Base-by-base conservation (phyloP, 2,888 invertebrate species). In the Timandra comae region DNA sequence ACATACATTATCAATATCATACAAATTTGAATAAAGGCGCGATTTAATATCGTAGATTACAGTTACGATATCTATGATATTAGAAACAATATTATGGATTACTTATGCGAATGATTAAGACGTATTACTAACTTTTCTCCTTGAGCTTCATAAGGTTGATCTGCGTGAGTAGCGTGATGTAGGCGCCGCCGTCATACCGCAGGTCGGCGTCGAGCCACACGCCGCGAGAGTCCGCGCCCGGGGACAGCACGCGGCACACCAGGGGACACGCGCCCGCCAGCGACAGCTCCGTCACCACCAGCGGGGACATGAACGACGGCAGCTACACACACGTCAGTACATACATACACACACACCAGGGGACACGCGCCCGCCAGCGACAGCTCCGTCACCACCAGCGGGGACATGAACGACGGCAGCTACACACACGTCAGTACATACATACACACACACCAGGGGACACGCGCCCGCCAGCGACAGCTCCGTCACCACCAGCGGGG, bases 161-260 rank as follows among this genome's bases (percentile, higher is more conserved):
- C 69, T 96, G 96, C 1, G 97, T 97, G 63, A 94, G 93, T 20
- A 98, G 87, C 1, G 93, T 93, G 88, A 97, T 91, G 44, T 90
- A 89, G 24, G 94, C 89, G 46, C 89, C 88, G 29, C 96, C 96
- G 51, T 91, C 90, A 76, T 96, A 96, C 2, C 89, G 88, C 36
- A 96, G 73, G 59, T 95, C 93, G 7, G 96, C 81, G 74, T 97
- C 95, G 1, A 96, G 86, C 97, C 97, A 98, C 33, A 97, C 81
- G 21, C 97, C 97, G 59, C 92, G 89, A 47, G 92, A 90, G 76
- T 97, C 94, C 42, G 93, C 73, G 25, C 87, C 71, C 0, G 96
- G 95, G 41, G 88, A 75, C 8, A 87, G 78, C 31, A 90, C 88
- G 29, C 88, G 86, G 46, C 88, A 87, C 46, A 94, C 87, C 12